phyloP scores from a whole-genome alignment of 2,888 invertebrate genomes.

The Molorchus minor region DNA sequence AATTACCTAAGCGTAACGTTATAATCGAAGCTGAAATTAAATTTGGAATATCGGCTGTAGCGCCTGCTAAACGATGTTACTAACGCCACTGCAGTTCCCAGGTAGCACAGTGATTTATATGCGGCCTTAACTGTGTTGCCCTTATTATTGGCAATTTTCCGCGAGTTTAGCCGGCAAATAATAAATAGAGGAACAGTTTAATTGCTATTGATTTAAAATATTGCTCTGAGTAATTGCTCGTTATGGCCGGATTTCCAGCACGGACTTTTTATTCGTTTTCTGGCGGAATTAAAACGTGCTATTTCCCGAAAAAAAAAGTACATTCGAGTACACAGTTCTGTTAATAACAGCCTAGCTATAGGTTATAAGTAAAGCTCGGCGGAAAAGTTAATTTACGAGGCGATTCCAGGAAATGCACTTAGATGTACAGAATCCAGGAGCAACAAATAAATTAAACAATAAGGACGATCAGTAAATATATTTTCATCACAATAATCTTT shows the following conservation, averaged over 20 bases:
- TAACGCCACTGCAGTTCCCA: background rate
- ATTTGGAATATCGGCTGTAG: background rate
- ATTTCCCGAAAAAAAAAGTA: background rate
- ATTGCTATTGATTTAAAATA: constrained; percentile 2
- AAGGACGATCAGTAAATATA: too few relatives aligned
- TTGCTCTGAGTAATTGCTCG: background rate
- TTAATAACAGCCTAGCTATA: background rate
- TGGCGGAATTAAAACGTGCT: background rate
- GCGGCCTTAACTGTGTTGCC: background rate
- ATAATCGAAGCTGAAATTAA: too few relatives aligned
- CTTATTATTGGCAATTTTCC: constrained; percentile 3
- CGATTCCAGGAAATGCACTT: too few relatives aligned
- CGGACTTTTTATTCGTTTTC: background rate
- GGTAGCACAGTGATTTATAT: background rate
- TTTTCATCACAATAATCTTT: too few relatives aligned
- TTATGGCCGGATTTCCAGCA: background rate
- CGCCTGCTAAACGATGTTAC: background rate
- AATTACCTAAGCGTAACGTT: too few relatives aligned
- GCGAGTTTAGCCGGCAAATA: background rate
- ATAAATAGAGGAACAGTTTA: constrained; percentile 7
- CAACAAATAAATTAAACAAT: too few relatives aligned
- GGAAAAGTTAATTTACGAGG: too few relatives aligned
- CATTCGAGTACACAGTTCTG: background rate
- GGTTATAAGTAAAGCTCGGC: too few relatives aligned
- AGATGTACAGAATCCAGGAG: too few relatives aligned